Evolutionary conservation across 2,113 vertebrate genomes (phyloP).

Genomic region (Candoia aspera): DNA sequence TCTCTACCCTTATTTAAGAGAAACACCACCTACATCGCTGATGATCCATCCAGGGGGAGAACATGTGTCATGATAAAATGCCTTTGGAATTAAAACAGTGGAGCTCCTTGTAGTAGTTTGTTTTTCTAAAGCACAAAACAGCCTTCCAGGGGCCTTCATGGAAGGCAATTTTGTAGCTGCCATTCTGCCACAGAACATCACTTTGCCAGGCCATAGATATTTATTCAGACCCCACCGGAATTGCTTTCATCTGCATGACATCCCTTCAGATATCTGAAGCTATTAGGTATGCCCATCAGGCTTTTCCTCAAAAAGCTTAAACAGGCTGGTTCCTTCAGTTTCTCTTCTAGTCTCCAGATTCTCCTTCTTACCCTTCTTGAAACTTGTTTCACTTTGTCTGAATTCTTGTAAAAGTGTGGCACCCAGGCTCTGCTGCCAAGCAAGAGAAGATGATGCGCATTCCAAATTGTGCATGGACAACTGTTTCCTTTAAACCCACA

Average conservation of each 20-base stretch:
- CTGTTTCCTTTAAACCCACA: neutral
- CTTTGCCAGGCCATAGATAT: neutral
- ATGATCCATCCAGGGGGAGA: neutral
- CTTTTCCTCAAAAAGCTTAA: neutral
- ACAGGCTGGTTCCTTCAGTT: neutral
- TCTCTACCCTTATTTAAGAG: neutral
- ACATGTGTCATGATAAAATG: neutral
- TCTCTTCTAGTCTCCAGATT: neutral
- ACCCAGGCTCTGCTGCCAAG: neutral
- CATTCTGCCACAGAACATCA: neutral
- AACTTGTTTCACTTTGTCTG: neutral
- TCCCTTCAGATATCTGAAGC: neutral
- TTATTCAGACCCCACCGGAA: neutral
- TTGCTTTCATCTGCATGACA: neutral
- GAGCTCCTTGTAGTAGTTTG: neutral
- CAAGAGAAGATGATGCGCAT: neutral
- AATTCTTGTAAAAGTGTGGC: neutral
- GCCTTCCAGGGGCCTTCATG: too few species aligned
- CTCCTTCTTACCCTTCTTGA: neutral
- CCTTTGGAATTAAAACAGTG: neutral
- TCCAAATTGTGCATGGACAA: neutral
- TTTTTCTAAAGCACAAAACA: neutral
- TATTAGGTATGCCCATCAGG: neutral
- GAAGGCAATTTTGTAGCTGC: neutral
- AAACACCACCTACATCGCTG: neutral